These are phyloP conservation scores for Myiozetetes cayanensis DNA, from an alignment of 2,113 vertebrate species.

Conservation along the genomic window DNA sequence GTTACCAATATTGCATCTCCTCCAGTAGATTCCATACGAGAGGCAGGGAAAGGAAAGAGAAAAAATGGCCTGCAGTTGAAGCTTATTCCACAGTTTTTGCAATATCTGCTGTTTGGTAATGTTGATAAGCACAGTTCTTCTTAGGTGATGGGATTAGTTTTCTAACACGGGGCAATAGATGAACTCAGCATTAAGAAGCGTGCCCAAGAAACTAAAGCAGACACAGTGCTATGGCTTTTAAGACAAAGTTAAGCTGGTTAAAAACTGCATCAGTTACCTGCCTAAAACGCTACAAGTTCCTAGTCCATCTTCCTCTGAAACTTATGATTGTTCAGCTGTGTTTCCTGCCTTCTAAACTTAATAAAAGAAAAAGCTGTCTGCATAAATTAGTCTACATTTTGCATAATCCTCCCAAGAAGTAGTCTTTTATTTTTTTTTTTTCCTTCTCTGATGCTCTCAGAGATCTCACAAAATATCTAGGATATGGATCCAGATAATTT, in stretches of 20 bases:
- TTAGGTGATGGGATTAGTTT: background rate
- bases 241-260: background rate
- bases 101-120: background rate
- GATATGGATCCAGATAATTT: background rate
- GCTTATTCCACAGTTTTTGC: background rate
- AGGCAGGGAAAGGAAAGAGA: background rate
- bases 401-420: background rate
- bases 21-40: background rate
- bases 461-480: background rate
- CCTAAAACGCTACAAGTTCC: background rate
- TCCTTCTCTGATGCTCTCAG: background rate
- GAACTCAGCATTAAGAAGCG: background rate
- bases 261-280: background rate
- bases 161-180: background rate
- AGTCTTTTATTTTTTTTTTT: background rate
- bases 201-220: background rate
- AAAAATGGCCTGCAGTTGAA: background rate
- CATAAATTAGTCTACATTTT: background rate
- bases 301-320: background rate
- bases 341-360: background rate
- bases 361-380: background rate
- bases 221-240: background rate
- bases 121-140: background rate
- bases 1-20: accelerated
- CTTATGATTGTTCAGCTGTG: background rate